A percentile compares a stretch with the other conserved stretches of the same genome.
These are phyloP conservation scores for Unio delphinus DNA, from an alignment of 2,888 invertebrate species.

Conservation along the genomic window DNA sequence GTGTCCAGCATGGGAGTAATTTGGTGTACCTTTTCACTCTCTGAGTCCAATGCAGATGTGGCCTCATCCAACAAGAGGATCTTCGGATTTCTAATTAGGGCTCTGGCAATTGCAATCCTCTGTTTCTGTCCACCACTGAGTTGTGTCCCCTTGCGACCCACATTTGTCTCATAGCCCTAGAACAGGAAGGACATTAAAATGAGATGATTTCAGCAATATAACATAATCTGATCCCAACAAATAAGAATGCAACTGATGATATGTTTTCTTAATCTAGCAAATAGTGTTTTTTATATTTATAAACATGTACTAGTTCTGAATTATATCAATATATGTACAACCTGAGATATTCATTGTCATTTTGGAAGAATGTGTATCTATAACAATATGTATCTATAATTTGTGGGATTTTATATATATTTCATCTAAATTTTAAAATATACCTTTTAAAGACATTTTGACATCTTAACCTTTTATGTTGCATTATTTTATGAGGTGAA, in stretches of 20 bases:
- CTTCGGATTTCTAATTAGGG: conserved; percentile 77
- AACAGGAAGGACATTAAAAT: not conserved
- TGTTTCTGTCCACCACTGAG: conserved; percentile 70
- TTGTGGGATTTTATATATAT: too few relatives aligned
- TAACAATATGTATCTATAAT: too few relatives aligned
- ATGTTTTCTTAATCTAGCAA: too few relatives aligned
- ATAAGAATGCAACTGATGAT: too few relatives aligned
- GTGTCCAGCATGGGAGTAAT: too few relatives aligned
- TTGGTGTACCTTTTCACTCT: conserved; percentile 57
- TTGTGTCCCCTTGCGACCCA: conserved; percentile 70
- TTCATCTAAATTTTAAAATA: too few relatives aligned
- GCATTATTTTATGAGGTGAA: too few relatives aligned
- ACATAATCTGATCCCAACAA: not conserved
- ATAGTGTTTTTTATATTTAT: not conserved
- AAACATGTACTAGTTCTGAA: not conserved
- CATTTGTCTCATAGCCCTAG: conserved; percentile 69
- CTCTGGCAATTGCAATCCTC: conserved; percentile 62
- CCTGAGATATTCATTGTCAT: too few relatives aligned
- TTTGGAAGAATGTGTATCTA: too few relatives aligned
- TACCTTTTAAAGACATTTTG: too few relatives aligned
- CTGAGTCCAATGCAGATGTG: conserved; percentile 65
- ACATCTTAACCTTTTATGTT: too few relatives aligned
- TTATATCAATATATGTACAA: not conserved
- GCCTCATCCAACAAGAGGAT: conserved; percentile 74
- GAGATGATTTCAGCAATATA: not conserved